Conservation (phyloP, 2,113 vertebrate genomes). For the Macroglossus sobrinus region DNA sequence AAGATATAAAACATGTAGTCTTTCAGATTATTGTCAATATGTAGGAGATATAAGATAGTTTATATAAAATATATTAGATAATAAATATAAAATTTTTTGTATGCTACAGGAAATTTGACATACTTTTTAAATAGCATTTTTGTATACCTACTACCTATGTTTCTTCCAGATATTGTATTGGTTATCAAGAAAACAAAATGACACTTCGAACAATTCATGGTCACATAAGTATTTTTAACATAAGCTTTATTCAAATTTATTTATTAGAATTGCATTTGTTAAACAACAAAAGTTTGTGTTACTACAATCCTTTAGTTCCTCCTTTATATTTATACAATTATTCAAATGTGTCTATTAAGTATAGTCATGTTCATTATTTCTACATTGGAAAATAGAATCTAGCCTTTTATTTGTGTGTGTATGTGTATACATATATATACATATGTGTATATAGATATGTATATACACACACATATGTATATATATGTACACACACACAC, state of each 20-base stretch:
- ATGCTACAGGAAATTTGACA: neutral
- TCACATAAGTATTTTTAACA: neutral
- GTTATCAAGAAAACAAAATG: neutral
- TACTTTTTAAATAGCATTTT: neutral
- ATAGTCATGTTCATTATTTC: neutral
- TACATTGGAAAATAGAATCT: neutral
- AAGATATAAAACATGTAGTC: neutral
- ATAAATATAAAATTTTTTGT: neutral
- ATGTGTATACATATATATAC: too few relatives aligned
- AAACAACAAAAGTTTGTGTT: neutral
- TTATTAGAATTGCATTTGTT: neutral
- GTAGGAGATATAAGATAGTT: neutral
- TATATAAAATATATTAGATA: neutral
- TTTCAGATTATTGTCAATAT: neutral
- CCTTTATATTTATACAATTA: neutral
- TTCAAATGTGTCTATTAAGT: neutral
- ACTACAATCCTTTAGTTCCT: neutral
- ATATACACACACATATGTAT: neutral
- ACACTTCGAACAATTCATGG: neutral
- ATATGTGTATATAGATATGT: neutral
- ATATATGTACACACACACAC: too few relatives aligned
- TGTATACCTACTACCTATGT: neutral
- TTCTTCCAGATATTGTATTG: neutral
- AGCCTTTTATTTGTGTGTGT: neutral
- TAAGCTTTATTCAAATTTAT: neutral